phyloP scores from a whole-genome alignment of 1,140 invertebrate genomes.

The Pseudomyrmex cubaensis region DNA sequence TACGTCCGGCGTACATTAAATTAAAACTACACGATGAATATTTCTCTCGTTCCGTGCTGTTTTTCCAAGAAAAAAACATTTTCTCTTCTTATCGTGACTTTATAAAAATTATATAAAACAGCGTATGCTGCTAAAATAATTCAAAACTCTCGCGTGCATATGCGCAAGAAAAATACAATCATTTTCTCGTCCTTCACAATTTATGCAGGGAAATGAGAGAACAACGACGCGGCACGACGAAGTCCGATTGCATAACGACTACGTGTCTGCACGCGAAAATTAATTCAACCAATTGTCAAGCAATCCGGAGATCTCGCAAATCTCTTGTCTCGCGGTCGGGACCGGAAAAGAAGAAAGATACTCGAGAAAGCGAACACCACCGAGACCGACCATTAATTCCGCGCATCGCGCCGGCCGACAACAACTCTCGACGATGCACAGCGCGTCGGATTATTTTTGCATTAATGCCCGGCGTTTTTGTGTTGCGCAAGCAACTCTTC shows the following conservation, averaged over 20 bases:
- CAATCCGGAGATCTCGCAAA: neutral
- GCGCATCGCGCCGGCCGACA: neutral
- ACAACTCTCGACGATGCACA: neutral
- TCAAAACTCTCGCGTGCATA: neutral
- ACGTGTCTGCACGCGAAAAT: constrained; percentile 27
- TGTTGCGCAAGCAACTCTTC: constrained; percentile 37
- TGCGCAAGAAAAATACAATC: neutral
- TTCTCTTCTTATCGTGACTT: no score
- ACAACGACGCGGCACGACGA: neutral
- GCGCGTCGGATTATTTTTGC: constrained; percentile 51
- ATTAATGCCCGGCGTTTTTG: constrained; percentile 41
- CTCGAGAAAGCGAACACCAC: constrained; percentile 5
- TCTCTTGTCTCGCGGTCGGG: neutral
- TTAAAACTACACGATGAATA: no score
- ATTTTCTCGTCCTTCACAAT: neutral
- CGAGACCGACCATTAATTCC: constrained; percentile 24
- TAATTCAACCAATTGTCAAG: constrained; percentile 27
- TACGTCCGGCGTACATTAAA: no score
- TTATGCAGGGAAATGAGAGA: neutral
- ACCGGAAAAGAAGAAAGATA: neutral
- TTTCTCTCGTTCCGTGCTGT: no score
- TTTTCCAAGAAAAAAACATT: no score
- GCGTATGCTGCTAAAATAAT: neutral
- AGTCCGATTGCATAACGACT: constrained; percentile 27
- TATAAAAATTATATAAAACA: no score